Conservation (phyloP, 2,113 vertebrate genomes). For the Hucho hucho region DNA sequence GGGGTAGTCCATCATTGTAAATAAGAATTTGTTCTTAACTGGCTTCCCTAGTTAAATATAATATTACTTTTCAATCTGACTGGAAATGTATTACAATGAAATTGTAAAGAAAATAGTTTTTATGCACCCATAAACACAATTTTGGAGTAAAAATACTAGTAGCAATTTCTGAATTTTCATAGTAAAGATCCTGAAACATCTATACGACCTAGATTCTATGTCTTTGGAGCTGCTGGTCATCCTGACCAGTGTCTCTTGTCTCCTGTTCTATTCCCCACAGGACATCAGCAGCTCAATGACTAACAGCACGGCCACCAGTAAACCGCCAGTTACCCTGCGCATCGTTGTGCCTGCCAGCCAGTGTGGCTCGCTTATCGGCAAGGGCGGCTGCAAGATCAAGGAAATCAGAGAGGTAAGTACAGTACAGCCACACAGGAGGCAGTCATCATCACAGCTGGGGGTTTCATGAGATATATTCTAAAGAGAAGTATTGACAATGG, state of each 20-base stretch:
- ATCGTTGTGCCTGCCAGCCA: constrained; percentile 97
- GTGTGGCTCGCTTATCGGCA: constrained; percentile 96
- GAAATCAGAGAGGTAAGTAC: constrained; percentile 91
- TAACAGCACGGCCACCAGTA: constrained; percentile 96
- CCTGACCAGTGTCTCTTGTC: background rate
- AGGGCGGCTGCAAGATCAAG: constrained; percentile 99
- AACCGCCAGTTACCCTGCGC: constrained; percentile 94
- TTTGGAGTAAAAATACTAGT: no score
- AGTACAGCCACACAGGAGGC: no score
- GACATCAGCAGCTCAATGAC: constrained; percentile 99
- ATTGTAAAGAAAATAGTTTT: background rate
- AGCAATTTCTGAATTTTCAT: no score
- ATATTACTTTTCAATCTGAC: background rate
- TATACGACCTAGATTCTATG: no score
- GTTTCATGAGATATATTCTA: no score
- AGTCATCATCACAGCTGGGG: no score
- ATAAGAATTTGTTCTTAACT: no score
- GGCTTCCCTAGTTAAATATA: no score
- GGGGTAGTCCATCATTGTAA: no score
- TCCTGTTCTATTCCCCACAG: constrained; percentile 55
- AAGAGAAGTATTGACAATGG: no score
- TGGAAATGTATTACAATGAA: background rate
- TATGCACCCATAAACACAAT: background rate
- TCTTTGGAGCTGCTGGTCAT: background rate
- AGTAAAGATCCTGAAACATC: no score